Base-by-base conservation (phyloP, 2,888 invertebrate genomes). In the Leptinotarsa juncta region DNA sequence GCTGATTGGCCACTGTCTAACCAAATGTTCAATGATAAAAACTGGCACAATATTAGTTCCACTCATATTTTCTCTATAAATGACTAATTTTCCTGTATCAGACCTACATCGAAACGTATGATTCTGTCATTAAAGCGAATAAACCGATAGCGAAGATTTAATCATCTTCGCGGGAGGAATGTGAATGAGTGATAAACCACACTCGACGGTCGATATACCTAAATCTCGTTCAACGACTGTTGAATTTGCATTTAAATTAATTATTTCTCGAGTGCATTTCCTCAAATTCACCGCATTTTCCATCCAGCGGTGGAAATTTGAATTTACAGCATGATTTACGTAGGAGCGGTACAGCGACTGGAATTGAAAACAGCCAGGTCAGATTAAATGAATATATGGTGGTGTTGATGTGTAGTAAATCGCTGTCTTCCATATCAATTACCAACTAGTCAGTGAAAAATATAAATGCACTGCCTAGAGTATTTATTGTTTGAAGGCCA, bases 231-330 rank as follows among this genome's bases (percentile, higher is more conserved):
- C 42, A 62, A 32, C 42, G 62, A 42, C 62, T 62, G 32, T 62
- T 20, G 32, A 62, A 62, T 62, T 62, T 62, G 62, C 62, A 62
- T 62, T 32, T 32, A 62, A 62, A 62, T 62, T 62, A 62, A 62
- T 62, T 62, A 62, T 62, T 42, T 62, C 32, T 62, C 62, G 16
- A n/a, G 42, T 62, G 62, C 62, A 62, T 62, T 62, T 62, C 62
- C 62, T 62, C 62, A 62, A 62, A 62, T 42, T 62, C 62, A 62
- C 62, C 62, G 42, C 62, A n/a, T 62, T 62, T 42, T 18, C 16
- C 26, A 42, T 26, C 42, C 62, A 26, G 16, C 7, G n/a, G 62
- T 62, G 62, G 62, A 62, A 62, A 62, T 62, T 62, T 62, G 62
- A 62, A 62, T 62, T 32, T 62, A 18, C 62, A 42, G 42, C 62